phyloP scores from a whole-genome alignment of 2,113 vertebrate genomes.

The Oreotrochilus melanogaster region DNA sequence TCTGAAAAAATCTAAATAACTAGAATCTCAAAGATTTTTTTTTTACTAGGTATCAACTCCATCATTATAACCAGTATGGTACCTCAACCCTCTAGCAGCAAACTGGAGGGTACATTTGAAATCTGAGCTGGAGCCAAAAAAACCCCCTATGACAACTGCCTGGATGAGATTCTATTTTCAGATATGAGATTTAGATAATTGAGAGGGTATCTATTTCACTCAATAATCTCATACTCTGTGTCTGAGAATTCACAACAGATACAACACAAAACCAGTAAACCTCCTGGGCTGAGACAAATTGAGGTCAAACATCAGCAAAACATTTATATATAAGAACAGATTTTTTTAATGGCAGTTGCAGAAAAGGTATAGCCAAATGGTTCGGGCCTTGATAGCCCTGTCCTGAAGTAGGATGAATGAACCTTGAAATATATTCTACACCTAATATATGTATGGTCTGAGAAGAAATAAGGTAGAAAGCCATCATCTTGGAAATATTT shows the following conservation, averaged over 20 bases:
- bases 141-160: not conserved
- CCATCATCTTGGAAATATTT: not conserved
- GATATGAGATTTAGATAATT: not conserved
- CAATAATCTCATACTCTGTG: not conserved
- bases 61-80: not conserved
- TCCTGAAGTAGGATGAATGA: not conserved
- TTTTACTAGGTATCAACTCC: not conserved
- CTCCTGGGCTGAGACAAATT: not conserved
- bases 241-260: not conserved
- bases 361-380: not conserved
- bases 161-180: not conserved
- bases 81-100: not conserved
- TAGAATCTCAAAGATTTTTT: not conserved
- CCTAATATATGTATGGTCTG: not conserved
- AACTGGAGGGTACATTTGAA: not conserved
- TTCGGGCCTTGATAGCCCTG: not conserved
- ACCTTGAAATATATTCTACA: not conserved
- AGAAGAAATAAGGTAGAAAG: not conserved
- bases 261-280: not conserved
- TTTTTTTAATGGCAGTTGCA: not conserved
- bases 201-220: not conserved
- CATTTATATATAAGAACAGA: not conserved
- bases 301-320: not conserved
- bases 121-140: not conserved
- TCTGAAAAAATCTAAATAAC: not conserved